phyloP scores from a whole-genome alignment of 2,113 vertebrate species.

The Nanorana parkeri region DNA sequence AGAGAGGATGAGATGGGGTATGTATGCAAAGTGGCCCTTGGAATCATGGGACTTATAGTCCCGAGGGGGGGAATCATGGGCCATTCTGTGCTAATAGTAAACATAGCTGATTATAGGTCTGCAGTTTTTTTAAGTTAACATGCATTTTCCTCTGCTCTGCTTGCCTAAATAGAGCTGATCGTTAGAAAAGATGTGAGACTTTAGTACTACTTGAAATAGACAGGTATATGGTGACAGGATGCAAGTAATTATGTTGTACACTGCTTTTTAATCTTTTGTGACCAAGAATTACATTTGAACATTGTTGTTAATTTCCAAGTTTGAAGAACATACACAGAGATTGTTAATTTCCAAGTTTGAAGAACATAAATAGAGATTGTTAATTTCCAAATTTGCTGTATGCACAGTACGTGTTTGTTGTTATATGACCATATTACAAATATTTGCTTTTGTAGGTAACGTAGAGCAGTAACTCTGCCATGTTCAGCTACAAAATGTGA shows the following conservation, averaged over 20 bases:
- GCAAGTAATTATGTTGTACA: not conserved
- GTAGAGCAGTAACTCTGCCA: not conserved
- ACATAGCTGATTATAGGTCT: no score
- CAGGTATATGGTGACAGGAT: conserved; percentile 51
- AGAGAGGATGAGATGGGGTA: no score
- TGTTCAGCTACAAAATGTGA: conserved; percentile 12
- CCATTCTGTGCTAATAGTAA: no score
- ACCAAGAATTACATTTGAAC: not conserved
- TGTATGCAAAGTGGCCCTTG: no score
- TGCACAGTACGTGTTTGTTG: not conserved
- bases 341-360: not conserved
- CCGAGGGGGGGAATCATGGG: no score
- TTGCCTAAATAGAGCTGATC: no score
- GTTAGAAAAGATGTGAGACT: no score
- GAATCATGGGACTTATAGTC: no score
- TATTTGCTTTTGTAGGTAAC: conserved; percentile 7
- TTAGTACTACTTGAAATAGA: no score
- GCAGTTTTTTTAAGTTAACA: no score
- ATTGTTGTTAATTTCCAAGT: no score
- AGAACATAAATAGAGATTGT: not conserved
- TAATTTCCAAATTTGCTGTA: not conserved
- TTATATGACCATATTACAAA: conserved; percentile 6
- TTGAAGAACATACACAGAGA: not conserved
- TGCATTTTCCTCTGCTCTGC: no score
- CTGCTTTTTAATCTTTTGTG: accelerated